Base-by-base conservation (phyloP, 1,140 invertebrate genomes). In the Lerema accius region DNA sequence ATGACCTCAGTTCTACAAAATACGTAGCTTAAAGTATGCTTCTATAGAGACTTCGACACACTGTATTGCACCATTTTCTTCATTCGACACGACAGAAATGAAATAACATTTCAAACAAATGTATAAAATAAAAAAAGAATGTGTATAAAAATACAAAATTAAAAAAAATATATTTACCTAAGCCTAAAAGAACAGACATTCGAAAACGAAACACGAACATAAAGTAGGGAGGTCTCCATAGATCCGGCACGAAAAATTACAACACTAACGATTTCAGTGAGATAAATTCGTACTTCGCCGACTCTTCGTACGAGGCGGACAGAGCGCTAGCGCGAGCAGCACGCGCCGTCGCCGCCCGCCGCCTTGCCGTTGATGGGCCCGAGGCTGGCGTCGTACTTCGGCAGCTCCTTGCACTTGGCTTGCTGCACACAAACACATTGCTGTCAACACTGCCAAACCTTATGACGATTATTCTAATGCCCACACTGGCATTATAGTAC, bases 361-460 rank as follows among this genome's bases (percentile, higher is more conserved):
- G 94, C 94, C 79, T 94, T 94, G 10, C 94, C 94, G 71, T 95
- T 95, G 70, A 95, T 94, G 28, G 93, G 94, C 11, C 94, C 94
- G 61, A 93, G 89, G 78, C 93, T 95, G 17, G 92, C 92, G 76
- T 95, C 94, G 71, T 96, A 96, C 82, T 95, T 93, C 42, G 94
- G 94, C 69, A 95, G 82, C 90, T 96, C 95, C 90, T 95, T 95
- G 86, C 93, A 94, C 87, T 95, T 93, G 37, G 95, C 95, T 93
- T 95, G 95, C 95, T 96, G 90, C n/a, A n/a, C n/a, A n/a, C n/a
- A n/a, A n/a, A n/a, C n/a, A n/a, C n/a, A n/a, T n/a, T n/a, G n/a
- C n/a, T n/a, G n/a, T n/a, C n/a, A n/a, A n/a, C n/a, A n/a, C n/a
- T n/a, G n/a, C n/a, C n/a, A n/a, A n/a, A n/a, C n/a, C n/a, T n/a